These are phyloP conservation scores for Lordiphosa fenestrarum DNA, from an alignment of 2,888 invertebrate genomes.

Conservation along the genomic window DNA sequence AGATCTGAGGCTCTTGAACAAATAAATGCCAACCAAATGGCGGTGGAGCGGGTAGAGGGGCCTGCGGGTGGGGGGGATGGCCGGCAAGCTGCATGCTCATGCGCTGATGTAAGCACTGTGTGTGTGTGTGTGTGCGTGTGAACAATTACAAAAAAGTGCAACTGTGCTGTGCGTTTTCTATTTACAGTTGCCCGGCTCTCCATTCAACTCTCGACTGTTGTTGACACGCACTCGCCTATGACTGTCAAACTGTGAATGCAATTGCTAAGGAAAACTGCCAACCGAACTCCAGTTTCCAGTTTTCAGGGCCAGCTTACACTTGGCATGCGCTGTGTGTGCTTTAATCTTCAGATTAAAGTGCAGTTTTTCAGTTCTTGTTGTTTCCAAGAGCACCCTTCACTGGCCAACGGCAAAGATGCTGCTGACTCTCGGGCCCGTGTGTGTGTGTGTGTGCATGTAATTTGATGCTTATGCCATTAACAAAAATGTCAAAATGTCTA, in stretches of 20 bases:
- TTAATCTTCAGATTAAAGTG: constrained; percentile 33
- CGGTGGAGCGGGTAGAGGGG: background rate
- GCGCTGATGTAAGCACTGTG: constrained; percentile 64
- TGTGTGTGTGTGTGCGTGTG: constrained; percentile 18
- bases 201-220: constrained; percentile 4
- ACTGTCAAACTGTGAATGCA: constrained; percentile 25
- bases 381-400: constrained; percentile 34
- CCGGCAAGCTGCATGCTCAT: constrained; percentile 64
- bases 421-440: constrained; percentile 8
- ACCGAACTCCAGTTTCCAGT: too few species aligned
- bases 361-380: constrained; percentile 20
- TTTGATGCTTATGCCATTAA: constrained; percentile 72
- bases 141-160: constrained; percentile 12
- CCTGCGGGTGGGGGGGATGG: background rate
- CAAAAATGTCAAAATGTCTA: constrained; percentile 68
- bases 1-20: constrained; percentile 54
- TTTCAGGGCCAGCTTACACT: constrained; percentile 56
- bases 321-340: constrained; percentile 31
- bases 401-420: constrained; percentile 31
- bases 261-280: constrained; percentile 6
- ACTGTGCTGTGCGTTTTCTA: constrained; percentile 48
- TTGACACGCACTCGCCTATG: constrained; percentile 25
- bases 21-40: constrained; percentile 47
- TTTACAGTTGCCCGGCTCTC: constrained; percentile 38
- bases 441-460: constrained; percentile 39